phyloP scores from a whole-genome alignment of 2,797 vertebrate species.

The Schizopygopsis malacanthus region DNA sequence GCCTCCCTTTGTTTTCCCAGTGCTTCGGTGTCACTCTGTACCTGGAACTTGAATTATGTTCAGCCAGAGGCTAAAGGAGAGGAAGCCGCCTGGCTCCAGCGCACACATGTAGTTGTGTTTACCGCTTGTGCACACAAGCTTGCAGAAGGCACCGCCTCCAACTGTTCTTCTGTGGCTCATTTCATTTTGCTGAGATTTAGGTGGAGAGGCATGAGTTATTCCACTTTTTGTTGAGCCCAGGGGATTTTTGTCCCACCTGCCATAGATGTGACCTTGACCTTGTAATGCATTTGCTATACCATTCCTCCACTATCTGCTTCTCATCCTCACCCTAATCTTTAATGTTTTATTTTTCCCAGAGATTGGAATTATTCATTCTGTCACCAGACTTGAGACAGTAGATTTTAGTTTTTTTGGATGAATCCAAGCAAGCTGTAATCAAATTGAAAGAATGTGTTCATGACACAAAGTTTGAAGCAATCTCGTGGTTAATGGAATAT shows the following conservation, averaged over 20 bases:
- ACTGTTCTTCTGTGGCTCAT: background rate
- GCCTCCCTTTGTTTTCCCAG: constrained; percentile 53
- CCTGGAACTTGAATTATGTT: constrained; percentile 44
- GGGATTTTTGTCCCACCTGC: constrained; percentile 17
- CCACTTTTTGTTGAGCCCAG: background rate
- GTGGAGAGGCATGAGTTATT: background rate
- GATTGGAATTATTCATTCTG: constrained; percentile 38
- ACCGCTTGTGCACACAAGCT: constrained; percentile 23
- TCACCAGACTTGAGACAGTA: background rate
- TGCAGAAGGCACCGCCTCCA: background rate
- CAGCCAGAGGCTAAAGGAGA: constrained; percentile 9
- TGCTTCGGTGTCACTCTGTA: constrained; percentile 59
- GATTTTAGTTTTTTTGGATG: background rate
- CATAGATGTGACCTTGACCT: constrained; percentile 31
- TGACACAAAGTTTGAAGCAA: constrained; percentile 62
- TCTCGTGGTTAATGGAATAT: constrained; percentile 73
- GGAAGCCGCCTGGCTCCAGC: constrained; percentile 34
- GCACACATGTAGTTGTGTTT: constrained; percentile 45
- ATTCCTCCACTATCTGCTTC: background rate
- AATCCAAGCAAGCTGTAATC: constrained; percentile 60
- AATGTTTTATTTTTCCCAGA: constrained; percentile 20
- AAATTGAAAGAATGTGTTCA: constrained; percentile 66
- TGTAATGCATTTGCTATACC: constrained; percentile 5
- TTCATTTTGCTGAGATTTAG: background rate
- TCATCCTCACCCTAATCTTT: background rate